Conservation (phyloP, 2,797 vertebrate species). For the Typhlichthys subterraneus region DNA sequence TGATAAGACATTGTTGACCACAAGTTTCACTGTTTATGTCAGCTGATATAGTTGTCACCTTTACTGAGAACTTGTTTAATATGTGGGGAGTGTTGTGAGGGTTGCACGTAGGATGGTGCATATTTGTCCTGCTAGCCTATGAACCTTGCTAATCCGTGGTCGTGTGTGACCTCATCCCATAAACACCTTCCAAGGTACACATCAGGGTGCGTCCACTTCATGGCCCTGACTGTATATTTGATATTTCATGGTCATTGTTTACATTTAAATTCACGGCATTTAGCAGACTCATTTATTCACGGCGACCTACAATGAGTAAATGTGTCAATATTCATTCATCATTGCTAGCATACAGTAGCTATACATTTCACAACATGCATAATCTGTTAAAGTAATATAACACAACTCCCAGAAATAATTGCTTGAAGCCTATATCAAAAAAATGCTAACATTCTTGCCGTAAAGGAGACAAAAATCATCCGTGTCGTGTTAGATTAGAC, state of each 20-base stretch:
- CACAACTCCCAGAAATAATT: neutral
- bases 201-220: neutral
- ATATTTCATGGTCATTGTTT: slow-evolving; percentile 33
- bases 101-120: slow-evolving; percentile 47
- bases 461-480: no score
- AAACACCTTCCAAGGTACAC: slow-evolving; percentile 16
- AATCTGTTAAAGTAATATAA: neutral
- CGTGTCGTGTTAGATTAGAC: no score
- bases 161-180: slow-evolving; percentile 27
- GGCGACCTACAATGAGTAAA: no score
- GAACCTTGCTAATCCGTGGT: slow-evolving; percentile 59
- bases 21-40: neutral
- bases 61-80: slow-evolving; percentile 48
- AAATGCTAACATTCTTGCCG: no score
- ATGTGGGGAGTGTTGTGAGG: slow-evolving; percentile 33
- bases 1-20: no score
- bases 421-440: no score
- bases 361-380: neutral
- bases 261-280: neutral
- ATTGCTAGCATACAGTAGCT: neutral
- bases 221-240: slow-evolving; percentile 20
- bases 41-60: slow-evolving; percentile 52
- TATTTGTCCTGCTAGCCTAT: slow-evolving; percentile 57
- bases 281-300: no score
- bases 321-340: neutral